Evolutionary conservation across 2,113 vertebrate genomes (phyloP).

Genomic region (Perognathus longimembris): DNA sequence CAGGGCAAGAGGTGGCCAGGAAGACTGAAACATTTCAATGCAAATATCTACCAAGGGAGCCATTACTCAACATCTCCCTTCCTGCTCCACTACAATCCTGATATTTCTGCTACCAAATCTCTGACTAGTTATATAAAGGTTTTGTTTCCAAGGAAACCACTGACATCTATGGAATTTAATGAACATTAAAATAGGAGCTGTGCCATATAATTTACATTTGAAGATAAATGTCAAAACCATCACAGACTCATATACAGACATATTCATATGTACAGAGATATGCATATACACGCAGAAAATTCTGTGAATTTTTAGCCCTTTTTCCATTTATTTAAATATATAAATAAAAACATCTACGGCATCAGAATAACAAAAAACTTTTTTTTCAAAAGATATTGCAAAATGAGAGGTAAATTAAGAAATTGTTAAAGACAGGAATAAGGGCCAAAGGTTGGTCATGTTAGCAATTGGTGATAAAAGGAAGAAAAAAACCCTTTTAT

Average conservation of each 20-base stretch:
- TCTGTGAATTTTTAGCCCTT: slow-evolving; percentile 46
- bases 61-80: slow-evolving; percentile 58
- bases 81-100: slow-evolving; percentile 56
- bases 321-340: slow-evolving; percentile 30
- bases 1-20: slow-evolving; percentile 39
- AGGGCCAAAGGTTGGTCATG: slow-evolving; percentile 35
- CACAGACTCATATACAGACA: background rate
- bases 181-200: slow-evolving; percentile 76
- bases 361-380: background rate
- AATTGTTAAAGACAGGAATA: slow-evolving; percentile 40
- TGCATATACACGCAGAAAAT: background rate
- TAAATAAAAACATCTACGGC: slow-evolving; percentile 46
- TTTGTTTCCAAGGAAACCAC: slow-evolving; percentile 90
- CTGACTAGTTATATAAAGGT: slow-evolving; percentile 82
- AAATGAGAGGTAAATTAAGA: slow-evolving; percentile 48
- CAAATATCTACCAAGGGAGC: slow-evolving; percentile 76
- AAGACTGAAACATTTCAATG: slow-evolving; percentile 76
- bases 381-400: background rate
- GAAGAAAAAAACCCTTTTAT: background rate
- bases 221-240: slow-evolving; percentile 66
- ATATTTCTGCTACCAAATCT: slow-evolving; percentile 81
- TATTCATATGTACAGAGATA: background rate
- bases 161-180: slow-evolving; percentile 82
- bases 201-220: slow-evolving; percentile 80
- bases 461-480: background rate